phyloP scores from a whole-genome alignment of 2,797 vertebrate species.

The Protosalanx chinensis region DNA sequence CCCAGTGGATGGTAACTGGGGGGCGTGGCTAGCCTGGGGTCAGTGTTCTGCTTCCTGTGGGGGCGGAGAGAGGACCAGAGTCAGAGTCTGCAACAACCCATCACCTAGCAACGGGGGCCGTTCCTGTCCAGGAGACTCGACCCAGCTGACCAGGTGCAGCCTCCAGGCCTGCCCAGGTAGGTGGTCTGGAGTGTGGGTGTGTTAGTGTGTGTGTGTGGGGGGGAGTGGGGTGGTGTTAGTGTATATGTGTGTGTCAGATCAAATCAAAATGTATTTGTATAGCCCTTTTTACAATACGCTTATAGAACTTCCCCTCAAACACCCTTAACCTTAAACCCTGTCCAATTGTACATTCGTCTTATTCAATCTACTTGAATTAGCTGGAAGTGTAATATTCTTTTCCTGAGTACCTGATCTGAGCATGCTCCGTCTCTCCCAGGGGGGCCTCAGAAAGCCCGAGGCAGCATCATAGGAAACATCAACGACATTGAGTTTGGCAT shows the following conservation, averaged over 20 bases:
- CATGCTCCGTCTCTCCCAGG: conserved; percentile 62
- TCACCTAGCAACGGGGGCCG: conserved; percentile 73
- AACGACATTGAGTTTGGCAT: conserved; percentile 91
- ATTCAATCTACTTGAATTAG: too few relatives aligned
- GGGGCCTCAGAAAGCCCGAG: conserved; percentile 86
- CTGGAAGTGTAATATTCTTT: neutral
- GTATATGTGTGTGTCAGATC: neutral
- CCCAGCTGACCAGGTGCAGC: conserved; percentile 88
- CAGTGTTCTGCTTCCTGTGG: conserved; percentile 88
- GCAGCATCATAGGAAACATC: conserved; percentile 90
- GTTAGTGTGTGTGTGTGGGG: neutral
- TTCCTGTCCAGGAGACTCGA: conserved; percentile 84
- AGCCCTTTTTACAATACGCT: too few relatives aligned
- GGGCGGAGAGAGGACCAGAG: conserved; percentile 82
- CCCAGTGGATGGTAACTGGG: conserved; percentile 91
- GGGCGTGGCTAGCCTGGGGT: conserved; percentile 87
- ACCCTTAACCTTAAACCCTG: neutral
- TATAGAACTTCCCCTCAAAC: too few relatives aligned
- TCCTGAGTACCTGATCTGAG: neutral
- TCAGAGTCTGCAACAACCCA: conserved; percentile 81
- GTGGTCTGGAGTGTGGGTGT: neutral
- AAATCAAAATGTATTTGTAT: neutral
- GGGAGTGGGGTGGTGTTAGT: neutral
- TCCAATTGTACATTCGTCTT: neutral
- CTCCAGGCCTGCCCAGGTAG: conserved; percentile 86